phyloP scores from a whole-genome alignment of 2,113 vertebrate species.

The Azemiops feae region DNA sequence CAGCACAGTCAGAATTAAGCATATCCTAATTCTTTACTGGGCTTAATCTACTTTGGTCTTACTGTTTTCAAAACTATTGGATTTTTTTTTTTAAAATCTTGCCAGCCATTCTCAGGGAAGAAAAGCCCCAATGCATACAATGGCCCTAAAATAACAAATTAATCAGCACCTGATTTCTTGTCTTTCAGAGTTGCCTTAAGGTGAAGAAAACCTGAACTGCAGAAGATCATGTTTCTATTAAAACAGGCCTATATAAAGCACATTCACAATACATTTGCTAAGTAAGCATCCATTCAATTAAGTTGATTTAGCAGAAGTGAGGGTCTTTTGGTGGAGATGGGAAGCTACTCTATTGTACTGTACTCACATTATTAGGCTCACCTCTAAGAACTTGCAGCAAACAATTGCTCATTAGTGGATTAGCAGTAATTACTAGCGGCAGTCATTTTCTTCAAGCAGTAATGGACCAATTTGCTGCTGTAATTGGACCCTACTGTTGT shows the following conservation, averaged over 20 bases:
- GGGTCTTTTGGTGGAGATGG: conserved; percentile 30
- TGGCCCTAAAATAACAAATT: conserved; percentile 56
- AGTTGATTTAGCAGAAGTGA: conserved; percentile 56
- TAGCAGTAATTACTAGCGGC: conserved; percentile 80
- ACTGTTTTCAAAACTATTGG: conserved; percentile 15
- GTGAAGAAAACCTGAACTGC: conserved; percentile 48
- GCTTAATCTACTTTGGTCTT: conserved; percentile 36
- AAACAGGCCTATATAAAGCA: conserved; percentile 67
- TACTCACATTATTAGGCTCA: conserved; percentile 75
- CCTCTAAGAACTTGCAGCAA: conserved; percentile 73
- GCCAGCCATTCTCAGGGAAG: conserved; percentile 20
- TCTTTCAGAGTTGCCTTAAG: conserved; percentile 51
- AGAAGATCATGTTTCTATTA: conserved; percentile 65
- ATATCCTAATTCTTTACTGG: conserved; percentile 46
- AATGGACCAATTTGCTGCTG: conserved; percentile 77
- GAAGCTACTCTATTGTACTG: conserved; percentile 59
- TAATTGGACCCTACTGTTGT: conserved; percentile 74
- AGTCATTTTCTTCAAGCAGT: conserved; percentile 72
- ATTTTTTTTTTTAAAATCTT: not conserved
- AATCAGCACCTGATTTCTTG: conserved; percentile 56
- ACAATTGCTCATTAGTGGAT: conserved; percentile 87
- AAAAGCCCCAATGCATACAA: conserved; percentile 21
- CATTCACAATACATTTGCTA: conserved; percentile 69
- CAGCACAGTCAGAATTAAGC: conserved; percentile 43
- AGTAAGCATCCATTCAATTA: conserved; percentile 67